phyloP scores from a whole-genome alignment of 92 coral and sea anemone species.

The Actinostola sp. region DNA sequence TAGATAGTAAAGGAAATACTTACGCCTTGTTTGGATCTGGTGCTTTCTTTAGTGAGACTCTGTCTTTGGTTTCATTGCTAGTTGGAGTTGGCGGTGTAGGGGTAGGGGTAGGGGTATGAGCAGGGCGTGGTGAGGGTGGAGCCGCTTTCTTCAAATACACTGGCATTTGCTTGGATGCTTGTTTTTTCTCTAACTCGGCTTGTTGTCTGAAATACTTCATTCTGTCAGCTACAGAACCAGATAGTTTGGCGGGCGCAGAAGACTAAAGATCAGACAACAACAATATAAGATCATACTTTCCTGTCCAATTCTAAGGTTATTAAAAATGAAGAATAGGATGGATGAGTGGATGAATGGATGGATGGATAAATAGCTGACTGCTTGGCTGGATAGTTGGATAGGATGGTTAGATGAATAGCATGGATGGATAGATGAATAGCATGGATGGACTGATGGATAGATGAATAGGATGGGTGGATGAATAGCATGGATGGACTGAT shows the following conservation, averaged over 20 bases:
- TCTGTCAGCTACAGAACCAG: conserved; percentile 92
- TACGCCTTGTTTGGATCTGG: conserved; percentile 86
- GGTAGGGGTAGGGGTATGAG: conserved; percentile 25
- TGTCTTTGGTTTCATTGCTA: conserved; percentile 46
- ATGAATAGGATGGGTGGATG: no score
- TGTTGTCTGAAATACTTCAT: conserved; percentile 93
- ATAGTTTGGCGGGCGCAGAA: conserved; percentile 35
- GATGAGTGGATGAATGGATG: no score
- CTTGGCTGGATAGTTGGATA: no score
- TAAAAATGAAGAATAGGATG: no score
- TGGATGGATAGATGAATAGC: no score
- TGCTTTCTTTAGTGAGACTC: conserved; percentile 80
- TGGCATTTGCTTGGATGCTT: conserved; percentile 71
- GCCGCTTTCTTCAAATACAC: conserved; percentile 51
- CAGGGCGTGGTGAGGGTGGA: conserved; percentile 57
- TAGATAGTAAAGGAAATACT: conserved; percentile 21
- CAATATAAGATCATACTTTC: no score
- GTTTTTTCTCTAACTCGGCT: conserved; percentile 84
- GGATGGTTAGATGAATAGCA: no score
- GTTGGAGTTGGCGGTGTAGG: conserved; percentile 22
- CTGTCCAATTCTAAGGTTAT: no score
- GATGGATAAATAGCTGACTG: no score
- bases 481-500: no score
- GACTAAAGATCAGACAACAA: conserved; percentile 1
- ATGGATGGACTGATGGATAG: no score